These are phyloP conservation scores for Chloroceryle amazona DNA, from an alignment of 2,797 vertebrate genomes.

Conservation along the genomic window DNA sequence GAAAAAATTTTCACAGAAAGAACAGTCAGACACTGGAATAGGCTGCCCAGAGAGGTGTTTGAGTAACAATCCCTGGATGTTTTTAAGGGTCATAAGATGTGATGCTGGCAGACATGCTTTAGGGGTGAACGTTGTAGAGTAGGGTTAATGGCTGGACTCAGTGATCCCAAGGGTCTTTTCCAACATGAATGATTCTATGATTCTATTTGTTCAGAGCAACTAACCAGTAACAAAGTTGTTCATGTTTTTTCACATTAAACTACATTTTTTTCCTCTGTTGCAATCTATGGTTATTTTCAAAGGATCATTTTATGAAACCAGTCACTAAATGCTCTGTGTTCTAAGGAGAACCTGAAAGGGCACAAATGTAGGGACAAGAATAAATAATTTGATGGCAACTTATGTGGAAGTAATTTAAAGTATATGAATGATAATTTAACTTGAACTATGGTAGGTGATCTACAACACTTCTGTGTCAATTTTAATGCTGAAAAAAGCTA, in stretches of 20 bases:
- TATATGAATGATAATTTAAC: neutral
- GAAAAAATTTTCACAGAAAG: too few species aligned
- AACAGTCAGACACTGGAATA: too few species aligned
- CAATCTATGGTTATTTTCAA: neutral
- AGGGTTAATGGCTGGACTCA: too few species aligned
- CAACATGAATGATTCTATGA: too few species aligned
- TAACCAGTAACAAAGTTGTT: neutral
- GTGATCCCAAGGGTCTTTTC: too few species aligned
- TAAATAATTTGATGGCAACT: neutral
- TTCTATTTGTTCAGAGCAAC: neutral
- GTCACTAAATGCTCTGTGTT: neutral
- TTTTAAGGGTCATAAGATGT: too few species aligned
- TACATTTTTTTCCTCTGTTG: neutral
- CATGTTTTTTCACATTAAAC: neutral
- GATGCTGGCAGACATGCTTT: too few species aligned
- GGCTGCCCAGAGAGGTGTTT: neutral
- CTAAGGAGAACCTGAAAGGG: neutral
- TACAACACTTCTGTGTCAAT: neutral
- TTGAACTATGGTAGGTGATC: neutral
- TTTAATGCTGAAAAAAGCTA: neutral
- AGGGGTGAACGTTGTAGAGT: too few species aligned
- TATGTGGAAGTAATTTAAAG: neutral
- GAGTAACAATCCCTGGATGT: too few species aligned
- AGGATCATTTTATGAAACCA: neutral
- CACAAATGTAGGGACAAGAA: neutral